phyloP scores from a whole-genome alignment of 35 echinoderm and acorn worm genomes.

The Lytechinus variegatus region DNA sequence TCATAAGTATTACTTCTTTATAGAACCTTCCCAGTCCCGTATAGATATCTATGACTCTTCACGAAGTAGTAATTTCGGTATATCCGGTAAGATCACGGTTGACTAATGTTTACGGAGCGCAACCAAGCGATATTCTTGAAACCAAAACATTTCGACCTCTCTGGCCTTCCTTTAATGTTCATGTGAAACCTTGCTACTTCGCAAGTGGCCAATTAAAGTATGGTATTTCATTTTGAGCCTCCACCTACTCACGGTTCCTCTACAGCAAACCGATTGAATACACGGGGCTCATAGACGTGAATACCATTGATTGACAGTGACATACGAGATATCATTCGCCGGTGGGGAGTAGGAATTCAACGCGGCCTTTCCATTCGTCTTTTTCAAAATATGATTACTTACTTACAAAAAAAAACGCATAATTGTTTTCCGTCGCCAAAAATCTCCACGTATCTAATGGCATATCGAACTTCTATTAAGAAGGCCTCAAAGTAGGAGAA shows the following conservation, averaged over 20 bases:
- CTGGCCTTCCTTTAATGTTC: background rate
- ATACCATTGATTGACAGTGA: background rate
- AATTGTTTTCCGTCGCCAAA: background rate
- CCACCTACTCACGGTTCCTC: background rate
- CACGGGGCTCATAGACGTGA: background rate
- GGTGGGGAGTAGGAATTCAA: background rate
- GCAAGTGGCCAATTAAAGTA: slow-evolving; percentile 19
- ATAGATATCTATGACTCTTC: background rate
- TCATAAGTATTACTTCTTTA: background rate
- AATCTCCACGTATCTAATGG: background rate
- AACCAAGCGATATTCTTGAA: background rate
- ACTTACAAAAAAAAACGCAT: background rate
- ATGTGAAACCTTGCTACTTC: background rate
- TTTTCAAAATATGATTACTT: background rate
- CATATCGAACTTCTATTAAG: background rate
- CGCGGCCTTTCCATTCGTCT: background rate
- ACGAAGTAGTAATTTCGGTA: background rate
- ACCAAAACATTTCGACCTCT: background rate
- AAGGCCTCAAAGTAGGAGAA: background rate
- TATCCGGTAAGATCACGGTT: slow-evolving; percentile 9
- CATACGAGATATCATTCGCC: background rate
- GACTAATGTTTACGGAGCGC: background rate
- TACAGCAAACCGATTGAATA: background rate
- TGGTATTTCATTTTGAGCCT: background rate
- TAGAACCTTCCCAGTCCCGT: background rate